Evolutionary conservation across 2,888 invertebrate genomes (phyloP), one percentile per base, ranked within the genome.

Genomic region (Taenaris catops): DNA sequence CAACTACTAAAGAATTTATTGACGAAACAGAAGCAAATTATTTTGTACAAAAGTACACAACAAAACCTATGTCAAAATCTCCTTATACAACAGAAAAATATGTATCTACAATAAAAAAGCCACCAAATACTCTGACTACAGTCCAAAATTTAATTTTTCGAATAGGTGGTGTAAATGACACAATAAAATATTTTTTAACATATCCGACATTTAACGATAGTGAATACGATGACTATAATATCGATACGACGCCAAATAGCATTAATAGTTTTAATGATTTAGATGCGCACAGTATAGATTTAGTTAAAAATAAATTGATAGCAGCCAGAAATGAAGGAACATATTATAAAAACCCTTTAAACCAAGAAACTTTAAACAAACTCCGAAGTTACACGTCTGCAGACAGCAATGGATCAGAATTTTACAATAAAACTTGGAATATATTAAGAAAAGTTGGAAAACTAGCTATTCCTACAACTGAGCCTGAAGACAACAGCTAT

Each of bases 301-400:
- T 53, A 6, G 28, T 55, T 1, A 56, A 54, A 49, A 49, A 40
- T 4, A 59, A 55, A 38, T 16, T 44, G 3, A 45, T 43, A 8
- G 12, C 12, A 10, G 9, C 19, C 10, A 31, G 9, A 8, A 33
- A 38, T 16, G 3, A 28, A 11, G 6, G 4, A 8, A 28, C 19
- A 14, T 3, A 4, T 14, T 2, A 14, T 3, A 14, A 14, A 14
- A 14, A n/a, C n/a, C 16, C 3, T 17, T 17, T 6, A 17, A n/a
- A 23, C 4, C 5, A 7, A 8, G n/a, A 21, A 4, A n/a, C 8
- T 8, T n/a, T 7, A 4, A 2, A 14, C 11, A 16, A 6, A 1
- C 2, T 3, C 3, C 8, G 2, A 24, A 25, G 7, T 6, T n/a
- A n/a, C n/a, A n/a, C n/a, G n/a, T n/a, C n/a, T n/a, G n/a, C n/a